Evolutionary conservation across 1,140 invertebrate species (phyloP).

Genomic region (Asbolus verrucosus): DNA sequence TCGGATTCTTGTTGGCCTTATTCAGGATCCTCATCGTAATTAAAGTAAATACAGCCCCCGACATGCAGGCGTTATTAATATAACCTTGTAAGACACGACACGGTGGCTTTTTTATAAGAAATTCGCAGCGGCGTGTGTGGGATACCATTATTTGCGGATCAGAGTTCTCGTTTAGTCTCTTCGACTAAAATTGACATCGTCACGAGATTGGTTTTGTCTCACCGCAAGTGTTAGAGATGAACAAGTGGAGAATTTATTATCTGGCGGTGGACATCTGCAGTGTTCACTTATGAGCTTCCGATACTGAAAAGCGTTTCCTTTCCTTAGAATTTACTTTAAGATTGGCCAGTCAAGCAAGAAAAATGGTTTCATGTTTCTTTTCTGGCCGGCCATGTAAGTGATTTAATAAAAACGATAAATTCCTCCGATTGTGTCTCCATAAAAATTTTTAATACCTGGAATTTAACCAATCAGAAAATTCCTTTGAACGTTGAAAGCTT

Average conservation of each 20-base stretch:
- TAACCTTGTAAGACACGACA: constrained; percentile 17
- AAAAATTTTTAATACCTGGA: not conserved
- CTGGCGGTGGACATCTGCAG: constrained; percentile 42
- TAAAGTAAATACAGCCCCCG: not conserved
- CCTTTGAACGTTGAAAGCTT: not conserved
- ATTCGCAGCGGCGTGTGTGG: constrained; percentile 6
- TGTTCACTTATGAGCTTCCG: constrained; percentile 20
- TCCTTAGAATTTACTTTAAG: not conserved
- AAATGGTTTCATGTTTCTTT: constrained; percentile 5
- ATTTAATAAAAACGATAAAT: constrained; percentile 27
- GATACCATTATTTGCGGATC: constrained; percentile 44
- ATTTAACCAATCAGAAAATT: not conserved
- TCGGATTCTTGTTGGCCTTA: no score
- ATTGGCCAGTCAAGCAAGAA: constrained; percentile 18
- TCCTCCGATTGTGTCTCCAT: no score
- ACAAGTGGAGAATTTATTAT: constrained; percentile 40
- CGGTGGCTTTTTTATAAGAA: constrained; percentile 8
- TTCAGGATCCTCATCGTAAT: constrained; percentile 6
- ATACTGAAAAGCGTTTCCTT: constrained; percentile 29
- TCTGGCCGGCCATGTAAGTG: constrained; percentile 5
- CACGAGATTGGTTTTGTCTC: constrained; percentile 47
- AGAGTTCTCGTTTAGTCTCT: constrained; percentile 16
- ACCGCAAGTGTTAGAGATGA: constrained; percentile 40
- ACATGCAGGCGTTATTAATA: not conserved
- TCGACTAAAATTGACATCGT: constrained; percentile 38